These are phyloP conservation scores for Sinopyrophorus schimmeli DNA, from an alignment of 2,888 invertebrate species.

Conservation along the genomic window DNA sequence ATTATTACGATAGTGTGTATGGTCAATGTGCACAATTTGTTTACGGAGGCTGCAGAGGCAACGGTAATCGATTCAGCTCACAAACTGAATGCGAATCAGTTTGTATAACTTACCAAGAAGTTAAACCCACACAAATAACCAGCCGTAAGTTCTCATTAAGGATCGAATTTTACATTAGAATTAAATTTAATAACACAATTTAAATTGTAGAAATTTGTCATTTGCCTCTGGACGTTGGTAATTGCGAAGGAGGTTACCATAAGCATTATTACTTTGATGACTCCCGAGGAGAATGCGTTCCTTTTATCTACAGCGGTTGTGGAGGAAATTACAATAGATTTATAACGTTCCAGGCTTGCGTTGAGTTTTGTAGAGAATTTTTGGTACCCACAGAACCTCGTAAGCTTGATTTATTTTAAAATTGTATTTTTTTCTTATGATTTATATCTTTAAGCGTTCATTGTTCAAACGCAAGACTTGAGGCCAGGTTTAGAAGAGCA, in stretches of 20 bases:
- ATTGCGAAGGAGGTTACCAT: slow-evolving; percentile 58
- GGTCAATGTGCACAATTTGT: slow-evolving; percentile 70
- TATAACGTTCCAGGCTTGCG: slow-evolving; percentile 71
- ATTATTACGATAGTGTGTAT: slow-evolving; percentile 67
- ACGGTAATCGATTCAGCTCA: slow-evolving; percentile 80
- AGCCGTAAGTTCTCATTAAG: slow-evolving; percentile 48
- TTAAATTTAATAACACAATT: no score
- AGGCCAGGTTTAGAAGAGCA: slow-evolving; percentile 40
- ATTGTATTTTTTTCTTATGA: background rate
- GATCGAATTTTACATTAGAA: no score
- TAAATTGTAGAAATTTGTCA: slow-evolving; percentile 67
- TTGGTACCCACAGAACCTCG: slow-evolving; percentile 44
- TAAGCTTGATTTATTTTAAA: slow-evolving; percentile 40
- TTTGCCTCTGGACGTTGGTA: slow-evolving; percentile 65
- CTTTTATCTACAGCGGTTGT: slow-evolving; percentile 86
- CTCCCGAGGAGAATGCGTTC: slow-evolving; percentile 68
- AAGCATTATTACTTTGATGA: slow-evolving; percentile 78
- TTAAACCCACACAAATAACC: slow-evolving; percentile 44
- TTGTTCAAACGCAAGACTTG: no score
- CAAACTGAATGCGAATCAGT: slow-evolving; percentile 73
- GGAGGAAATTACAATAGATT: slow-evolving; percentile 87
- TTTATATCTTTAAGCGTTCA: no score
- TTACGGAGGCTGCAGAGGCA: slow-evolving; percentile 84
- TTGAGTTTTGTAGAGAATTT: slow-evolving; percentile 60
- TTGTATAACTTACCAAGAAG: slow-evolving; percentile 67